These are phyloP conservation scores for Tachysurus fulvidraco DNA, from an alignment of 2,113 vertebrate species.

Conservation along the genomic window DNA sequence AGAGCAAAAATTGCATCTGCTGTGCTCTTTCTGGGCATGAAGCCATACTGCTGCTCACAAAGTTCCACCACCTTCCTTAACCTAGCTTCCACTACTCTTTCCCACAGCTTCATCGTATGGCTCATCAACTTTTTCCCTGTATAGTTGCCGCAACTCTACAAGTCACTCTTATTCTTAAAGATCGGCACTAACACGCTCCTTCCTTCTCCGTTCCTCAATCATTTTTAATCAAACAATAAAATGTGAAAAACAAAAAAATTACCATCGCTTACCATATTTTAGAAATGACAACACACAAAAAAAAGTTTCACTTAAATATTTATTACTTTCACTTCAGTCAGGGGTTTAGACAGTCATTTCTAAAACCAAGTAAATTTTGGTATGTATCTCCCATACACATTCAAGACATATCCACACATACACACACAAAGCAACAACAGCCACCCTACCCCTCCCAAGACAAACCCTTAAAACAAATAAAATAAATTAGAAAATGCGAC, in stretches of 20 bases:
- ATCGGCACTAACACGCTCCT: too few relatives aligned
- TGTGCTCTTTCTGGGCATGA: too few relatives aligned
- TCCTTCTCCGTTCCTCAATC: too few relatives aligned
- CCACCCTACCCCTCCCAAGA: background rate
- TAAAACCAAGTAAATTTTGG: slow-evolving; percentile 36
- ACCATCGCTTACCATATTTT: background rate
- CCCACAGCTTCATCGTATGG: too few relatives aligned
- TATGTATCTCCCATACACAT: slow-evolving; percentile 22
- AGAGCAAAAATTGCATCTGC: too few relatives aligned
- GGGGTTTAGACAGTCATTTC: slow-evolving; percentile 8
- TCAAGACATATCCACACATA: slow-evolving; percentile 10
- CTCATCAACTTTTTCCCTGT: too few relatives aligned
- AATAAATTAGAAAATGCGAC: slow-evolving; percentile 53
- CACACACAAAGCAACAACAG: slow-evolving; percentile 17
- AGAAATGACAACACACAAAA: background rate
- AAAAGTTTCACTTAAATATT: slow-evolving; percentile 30
- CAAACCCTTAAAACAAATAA: slow-evolving; percentile 31
- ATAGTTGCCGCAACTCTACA: too few relatives aligned
- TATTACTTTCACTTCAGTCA: slow-evolving; percentile 45
- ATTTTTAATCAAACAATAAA: background rate
- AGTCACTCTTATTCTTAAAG: too few relatives aligned
- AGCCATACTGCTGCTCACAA: too few relatives aligned
- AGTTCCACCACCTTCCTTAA: too few relatives aligned
- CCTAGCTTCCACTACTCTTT: too few relatives aligned
- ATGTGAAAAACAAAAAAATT: background rate